Conservation (phyloP, 2,797 vertebrate genomes). For the Cyclura pinguis region DNA sequence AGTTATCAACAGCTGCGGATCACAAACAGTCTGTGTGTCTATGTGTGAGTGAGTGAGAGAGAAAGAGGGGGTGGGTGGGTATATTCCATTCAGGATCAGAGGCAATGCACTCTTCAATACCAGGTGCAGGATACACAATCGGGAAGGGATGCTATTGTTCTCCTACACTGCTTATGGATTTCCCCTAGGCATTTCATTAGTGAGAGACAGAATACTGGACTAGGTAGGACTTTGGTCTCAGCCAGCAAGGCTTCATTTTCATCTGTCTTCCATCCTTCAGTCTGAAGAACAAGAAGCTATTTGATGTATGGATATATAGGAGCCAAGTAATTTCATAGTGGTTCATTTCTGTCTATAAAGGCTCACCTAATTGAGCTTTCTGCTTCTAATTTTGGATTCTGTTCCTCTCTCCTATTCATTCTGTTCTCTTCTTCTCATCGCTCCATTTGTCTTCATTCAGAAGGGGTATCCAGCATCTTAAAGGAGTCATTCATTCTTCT, state of each 20-base stretch:
- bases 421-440: not conserved
- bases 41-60: too few relatives aligned
- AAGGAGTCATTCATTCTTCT: not conserved
- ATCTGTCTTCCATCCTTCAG: not conserved
- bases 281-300: not conserved
- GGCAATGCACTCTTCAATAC: not conserved
- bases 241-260: not conserved
- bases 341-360: not conserved
- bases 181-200: not conserved
- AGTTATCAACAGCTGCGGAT: too few relatives aligned
- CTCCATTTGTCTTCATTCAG: not conserved
- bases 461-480: not conserved
- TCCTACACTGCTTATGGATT: not conserved
- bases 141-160: not conserved
- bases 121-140: not conserved
- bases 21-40: too few relatives aligned
- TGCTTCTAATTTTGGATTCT: not conserved
- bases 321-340: not conserved
- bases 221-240: not conserved
- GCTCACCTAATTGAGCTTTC: not conserved
- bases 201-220: not conserved
- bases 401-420: not conserved
- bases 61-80: too few relatives aligned
- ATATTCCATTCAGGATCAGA: not conserved
- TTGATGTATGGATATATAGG: not conserved